Evolutionary conservation across 2,888 invertebrate genomes (phyloP), one percentile per base, ranked within the genome.

Genomic region (Drosophila aldrichi): DNA sequence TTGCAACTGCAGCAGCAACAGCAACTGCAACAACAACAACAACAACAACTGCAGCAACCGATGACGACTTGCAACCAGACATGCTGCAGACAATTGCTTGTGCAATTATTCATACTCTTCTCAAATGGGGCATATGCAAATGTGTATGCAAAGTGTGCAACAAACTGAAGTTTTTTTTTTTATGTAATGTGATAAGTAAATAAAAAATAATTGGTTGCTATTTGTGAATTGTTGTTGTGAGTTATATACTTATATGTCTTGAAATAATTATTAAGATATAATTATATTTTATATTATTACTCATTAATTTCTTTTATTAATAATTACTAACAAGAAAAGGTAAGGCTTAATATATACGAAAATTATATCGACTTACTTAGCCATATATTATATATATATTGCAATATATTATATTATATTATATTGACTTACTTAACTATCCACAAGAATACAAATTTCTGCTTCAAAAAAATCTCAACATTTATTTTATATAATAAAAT

Each of bases 41-140:
- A 54, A n/a, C 62, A 61, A 14, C 70, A 57, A 46, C 60, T 56
- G 20, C 60, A 58, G 20, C 72, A 52, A 56, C 61, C 66, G 65
- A 79, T 69, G 83, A 77, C 74, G 66, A 68, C 69, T 69, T 74
- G 86, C 77, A 75, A 43, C 88, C 82, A 84, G 83, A 84, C 83
- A 88, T 69, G 86, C 66, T 46, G 86, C 83, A 84, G 84, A 88
- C 84, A 82, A 88, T 86, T 80, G 81, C 76, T 82, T 75, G 65
- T 80, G 88, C 81, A 74, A 82, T 78, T 74, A 61, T 62, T 74
- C 55, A 65, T 78, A 74, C 78, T 7, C 78, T 77, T 7, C n/a
- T 0, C 0, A 12, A 44, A 36, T 49, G 18, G 20, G 62, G 74
- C 12, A 60, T 57, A 49, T 60, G 18, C n/a, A 43, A 58, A 69